A percentile compares a stretch with the other conserved stretches of the same genome.
Evolutionary conservation across 2,888 invertebrate genomes (phyloP).

Genomic region (Xestia xanthographa): DNA sequence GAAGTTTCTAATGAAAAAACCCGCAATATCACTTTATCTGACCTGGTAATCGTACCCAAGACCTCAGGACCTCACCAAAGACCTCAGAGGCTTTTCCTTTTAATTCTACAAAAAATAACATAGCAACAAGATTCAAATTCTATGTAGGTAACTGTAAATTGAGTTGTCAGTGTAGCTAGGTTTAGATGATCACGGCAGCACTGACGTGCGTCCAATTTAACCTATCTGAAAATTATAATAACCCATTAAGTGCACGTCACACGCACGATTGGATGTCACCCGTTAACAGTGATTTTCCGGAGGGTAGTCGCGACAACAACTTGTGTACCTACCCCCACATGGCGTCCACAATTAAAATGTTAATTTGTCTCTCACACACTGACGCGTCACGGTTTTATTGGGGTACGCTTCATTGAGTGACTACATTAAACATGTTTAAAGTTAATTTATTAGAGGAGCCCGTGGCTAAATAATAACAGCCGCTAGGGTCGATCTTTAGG

Average conservation of each 20-base stretch:
- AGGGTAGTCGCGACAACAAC: constrained; percentile 65
- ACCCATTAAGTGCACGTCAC: constrained; percentile 86
- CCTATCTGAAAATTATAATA: constrained; percentile 83
- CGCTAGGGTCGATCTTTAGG: no score
- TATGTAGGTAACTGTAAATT: constrained; percentile 52
- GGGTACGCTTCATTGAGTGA: constrained; percentile 43
- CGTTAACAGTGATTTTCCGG: constrained; percentile 80
- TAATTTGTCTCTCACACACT: constrained; percentile 75
- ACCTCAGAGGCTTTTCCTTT: not conserved
- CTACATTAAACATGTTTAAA: constrained; percentile 31
- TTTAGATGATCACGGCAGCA: constrained; percentile 36
- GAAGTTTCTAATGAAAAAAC: no score
- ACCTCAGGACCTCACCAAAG: no score
- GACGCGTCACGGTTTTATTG: constrained; percentile 65
- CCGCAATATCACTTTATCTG: no score
- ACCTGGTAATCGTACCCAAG: no score
- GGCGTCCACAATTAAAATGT: constrained; percentile 84
- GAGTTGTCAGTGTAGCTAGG: constrained; percentile 54
- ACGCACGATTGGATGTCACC: constrained; percentile 82
- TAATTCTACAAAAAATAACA: not conserved
- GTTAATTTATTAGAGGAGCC: constrained; percentile 12
- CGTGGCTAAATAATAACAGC: no score
- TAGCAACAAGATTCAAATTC: constrained; percentile 20
- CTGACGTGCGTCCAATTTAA: constrained; percentile 76
- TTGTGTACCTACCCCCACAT: constrained; percentile 70